A percentile compares a stretch with the other conserved stretches of the same genome.
Conservation (phyloP, 2,113 vertebrate species). For the Varanus salvator region DNA sequence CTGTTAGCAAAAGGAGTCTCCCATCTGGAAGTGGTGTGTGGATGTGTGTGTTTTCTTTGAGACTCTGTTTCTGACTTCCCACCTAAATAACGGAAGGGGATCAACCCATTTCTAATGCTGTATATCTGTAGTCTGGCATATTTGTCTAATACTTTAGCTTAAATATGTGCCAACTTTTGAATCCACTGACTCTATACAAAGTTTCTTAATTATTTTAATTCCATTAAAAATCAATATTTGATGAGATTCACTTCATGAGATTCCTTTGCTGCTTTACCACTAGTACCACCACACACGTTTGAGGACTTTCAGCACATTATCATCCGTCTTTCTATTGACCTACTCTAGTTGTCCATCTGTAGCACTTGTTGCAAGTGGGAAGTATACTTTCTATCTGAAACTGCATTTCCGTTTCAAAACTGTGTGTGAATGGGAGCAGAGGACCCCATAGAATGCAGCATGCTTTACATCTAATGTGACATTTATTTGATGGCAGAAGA, state of each 20-base stretch:
- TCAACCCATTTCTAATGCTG: background rate
- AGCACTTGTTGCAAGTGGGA: slow-evolving; percentile 63
- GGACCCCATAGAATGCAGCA: slow-evolving; percentile 54
- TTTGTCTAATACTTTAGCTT: background rate
- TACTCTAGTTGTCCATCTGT: slow-evolving; percentile 48
- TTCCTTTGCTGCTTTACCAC: slow-evolving; percentile 53
- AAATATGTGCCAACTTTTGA: background rate
- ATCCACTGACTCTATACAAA: background rate
- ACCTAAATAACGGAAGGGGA: background rate
- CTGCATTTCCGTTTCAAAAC: slow-evolving; percentile 43
- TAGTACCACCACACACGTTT: slow-evolving; percentile 54
- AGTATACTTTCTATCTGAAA: slow-evolving; percentile 41
- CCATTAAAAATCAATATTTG: slow-evolving; percentile 17
- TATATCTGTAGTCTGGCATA: background rate
- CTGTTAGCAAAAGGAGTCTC: too few species aligned
- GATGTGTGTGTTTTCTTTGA: background rate
- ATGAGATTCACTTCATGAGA: slow-evolving; percentile 35
- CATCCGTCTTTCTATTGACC: slow-evolving; percentile 48
- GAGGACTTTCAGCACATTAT: slow-evolving; percentile 27
- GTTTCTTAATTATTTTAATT: background rate
- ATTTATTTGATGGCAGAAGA: slow-evolving; percentile 75
- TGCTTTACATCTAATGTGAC: slow-evolving; percentile 68
- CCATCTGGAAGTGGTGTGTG: too few species aligned
- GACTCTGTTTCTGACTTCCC: background rate
- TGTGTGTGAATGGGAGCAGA: slow-evolving; percentile 55